Base-by-base conservation (phyloP, 1,140 invertebrate species). In the Drosophila chauvacae region DNA sequence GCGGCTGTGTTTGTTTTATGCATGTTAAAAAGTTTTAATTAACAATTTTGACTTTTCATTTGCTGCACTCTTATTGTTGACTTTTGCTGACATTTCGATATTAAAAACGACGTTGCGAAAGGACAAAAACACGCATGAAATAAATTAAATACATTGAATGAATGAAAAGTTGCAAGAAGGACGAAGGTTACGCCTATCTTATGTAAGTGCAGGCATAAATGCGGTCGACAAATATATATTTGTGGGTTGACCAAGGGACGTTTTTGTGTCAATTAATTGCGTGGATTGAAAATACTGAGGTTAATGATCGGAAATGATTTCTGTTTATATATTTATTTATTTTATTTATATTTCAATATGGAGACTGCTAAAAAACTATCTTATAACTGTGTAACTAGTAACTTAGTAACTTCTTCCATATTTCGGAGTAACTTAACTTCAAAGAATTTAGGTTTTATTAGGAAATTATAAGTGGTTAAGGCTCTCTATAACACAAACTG, bases 1-100 rank as follows among this genome's bases (percentile, higher is more conserved):
- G 60, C 39, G 58, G 64, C 53, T 30, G 65, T 87, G 83, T 90
- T 88, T 84, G 72, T 75, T 90, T 81, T 81, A 80, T 85, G 80
- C 80, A 80, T 88, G 84, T 90, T 88, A 84, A 87, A 87, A 88
- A 85, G 84, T 90, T 90, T 85, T 88, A 88, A 88, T 88, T 88
- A 88, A 88, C 81, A 84, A 81, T 90, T 88, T 90, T 75, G 81
- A 90, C 85, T 90, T 87, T 90, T 78, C 74, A 80, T 63, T 88
- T 80, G 70, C 62, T 68, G 63, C 63, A 65, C 78, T 78, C 78
- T 79, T 57, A 72, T 62, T 87, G 84, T 87, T 88, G 83, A 87
- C 84, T 88, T 82, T 87, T 71, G 83, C 80, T 88, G 83, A 88
- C 80, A 83, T 66, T 77, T 68, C 72, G 70, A 75, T 75, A 77